Evolutionary conservation across 1,140 invertebrate species (phyloP).

Genomic region (Drosophila micromelanica): DNA sequence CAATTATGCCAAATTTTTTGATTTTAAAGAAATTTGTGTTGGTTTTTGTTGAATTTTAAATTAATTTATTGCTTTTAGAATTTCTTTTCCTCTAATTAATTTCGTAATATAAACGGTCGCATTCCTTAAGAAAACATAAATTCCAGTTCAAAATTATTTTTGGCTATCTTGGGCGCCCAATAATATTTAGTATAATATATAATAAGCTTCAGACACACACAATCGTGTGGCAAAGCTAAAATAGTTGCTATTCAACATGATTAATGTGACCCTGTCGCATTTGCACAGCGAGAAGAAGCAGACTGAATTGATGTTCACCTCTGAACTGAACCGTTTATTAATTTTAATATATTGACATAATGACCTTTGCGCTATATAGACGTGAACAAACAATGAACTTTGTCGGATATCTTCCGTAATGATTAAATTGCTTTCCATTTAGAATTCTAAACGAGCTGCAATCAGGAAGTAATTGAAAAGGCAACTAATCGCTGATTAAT

Average conservation of each 20-base stretch:
- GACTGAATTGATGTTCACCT: slow-evolving; percentile 26
- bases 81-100: not conserved
- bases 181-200: not conserved
- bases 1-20: no score
- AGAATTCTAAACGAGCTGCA: slow-evolving; percentile 1
- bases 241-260: slow-evolving; percentile 6
- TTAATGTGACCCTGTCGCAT: slow-evolving; percentile 40
- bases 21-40: not conserved
- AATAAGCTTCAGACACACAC: not conserved
- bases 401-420: slow-evolving; percentile 33
- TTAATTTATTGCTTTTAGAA: not conserved
- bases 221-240: no score
- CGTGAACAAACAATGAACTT: not conserved
- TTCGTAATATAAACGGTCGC: not conserved
- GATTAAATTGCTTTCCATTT: slow-evolving; percentile 37
- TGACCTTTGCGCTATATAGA: slow-evolving; percentile 51
- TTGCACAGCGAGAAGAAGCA: slow-evolving; percentile 15
- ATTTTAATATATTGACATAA: slow-evolving; percentile 50
- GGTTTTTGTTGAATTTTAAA: not conserved
- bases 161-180: no score
- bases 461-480: slow-evolving; percentile 16
- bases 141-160: not conserved
- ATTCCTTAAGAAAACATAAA: slow-evolving; percentile 3
- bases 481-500: slow-evolving; percentile 22
- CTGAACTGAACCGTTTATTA: slow-evolving; percentile 23